Percentiles rank a stretch among this genome's conserved stretches.
Conservation (phyloP, 2,888 invertebrate species). For the Eutolmus rufibarbis region DNA sequence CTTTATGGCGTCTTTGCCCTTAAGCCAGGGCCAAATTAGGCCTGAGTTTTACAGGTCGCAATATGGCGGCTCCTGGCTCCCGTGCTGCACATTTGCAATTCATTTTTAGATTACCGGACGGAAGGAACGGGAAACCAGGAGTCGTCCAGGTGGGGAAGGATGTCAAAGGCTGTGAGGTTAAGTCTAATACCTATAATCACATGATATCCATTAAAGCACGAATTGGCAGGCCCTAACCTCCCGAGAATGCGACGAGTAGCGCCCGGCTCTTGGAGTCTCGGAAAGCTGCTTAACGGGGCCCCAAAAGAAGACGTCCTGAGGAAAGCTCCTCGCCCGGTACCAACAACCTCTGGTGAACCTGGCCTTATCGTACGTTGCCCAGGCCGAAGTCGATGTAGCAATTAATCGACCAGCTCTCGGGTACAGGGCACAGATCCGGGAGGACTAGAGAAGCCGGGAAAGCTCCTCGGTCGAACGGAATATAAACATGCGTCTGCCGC, state of each 20-base stretch:
- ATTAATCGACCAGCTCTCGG: conserved; percentile 1
- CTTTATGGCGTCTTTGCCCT: neutral
- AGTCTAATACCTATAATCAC: neutral
- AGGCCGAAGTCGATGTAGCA: conserved; percentile 25
- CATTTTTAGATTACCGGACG: neutral
- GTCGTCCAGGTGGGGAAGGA: neutral
- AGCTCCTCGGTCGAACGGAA: neutral
- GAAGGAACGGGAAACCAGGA: neutral
- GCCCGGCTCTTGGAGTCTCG: neutral
- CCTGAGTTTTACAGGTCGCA: neutral
- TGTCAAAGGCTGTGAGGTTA: neutral
- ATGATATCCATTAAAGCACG: neutral
- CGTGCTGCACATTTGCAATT: neutral
- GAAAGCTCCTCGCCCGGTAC: neutral
- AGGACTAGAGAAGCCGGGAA: neutral
- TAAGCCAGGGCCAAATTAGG: neutral
- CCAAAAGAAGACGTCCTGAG: neutral
- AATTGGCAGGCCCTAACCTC: neutral
- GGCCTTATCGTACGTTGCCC: conserved; percentile 32
- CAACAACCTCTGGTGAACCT: conserved; percentile 36
- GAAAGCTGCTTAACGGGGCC: neutral
- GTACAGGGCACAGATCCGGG: neutral
- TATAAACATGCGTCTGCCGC: neutral
- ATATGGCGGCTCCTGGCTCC: neutral
- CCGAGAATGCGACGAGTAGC: neutral